Percentiles rank a stretch among this genome's conserved stretches.
phyloP scores from a whole-genome alignment of 2,113 vertebrate species.

The Tor tambroides region DNA sequence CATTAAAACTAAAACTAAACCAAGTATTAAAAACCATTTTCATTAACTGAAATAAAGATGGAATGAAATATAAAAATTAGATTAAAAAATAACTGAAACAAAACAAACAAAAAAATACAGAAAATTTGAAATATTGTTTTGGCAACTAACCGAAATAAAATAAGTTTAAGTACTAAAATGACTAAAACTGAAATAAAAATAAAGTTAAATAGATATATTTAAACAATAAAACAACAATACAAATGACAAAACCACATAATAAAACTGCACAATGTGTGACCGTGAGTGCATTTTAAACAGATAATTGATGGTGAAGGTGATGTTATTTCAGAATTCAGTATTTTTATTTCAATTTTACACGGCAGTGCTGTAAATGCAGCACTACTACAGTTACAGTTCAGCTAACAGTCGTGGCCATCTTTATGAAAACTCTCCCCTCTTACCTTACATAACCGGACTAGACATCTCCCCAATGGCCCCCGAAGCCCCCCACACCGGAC shows the following conservation, averaged over 20 bases:
- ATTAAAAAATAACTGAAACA: not conserved
- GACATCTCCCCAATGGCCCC: conserved; percentile 53
- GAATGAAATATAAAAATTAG: not conserved
- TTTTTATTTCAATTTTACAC: not conserved
- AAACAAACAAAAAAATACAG: too few relatives aligned
- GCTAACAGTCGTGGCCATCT: not conserved
- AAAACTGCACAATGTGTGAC: too few relatives aligned
- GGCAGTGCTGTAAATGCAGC: not conserved
- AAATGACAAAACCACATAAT: too few relatives aligned
- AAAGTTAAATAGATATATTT: too few relatives aligned
- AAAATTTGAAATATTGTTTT: not conserved
- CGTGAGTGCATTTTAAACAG: too few relatives aligned
- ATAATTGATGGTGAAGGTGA: not conserved
- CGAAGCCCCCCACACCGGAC: conserved; percentile 40
- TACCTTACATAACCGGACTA: conserved; percentile 55
- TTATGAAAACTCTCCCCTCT: conserved; percentile 35
- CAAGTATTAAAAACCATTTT: not conserved
- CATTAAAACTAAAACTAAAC: not conserved
- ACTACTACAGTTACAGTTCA: not conserved
- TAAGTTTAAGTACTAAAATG: not conserved
- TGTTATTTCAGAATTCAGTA: not conserved
- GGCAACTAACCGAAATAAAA: too few relatives aligned
- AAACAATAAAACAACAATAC: too few relatives aligned
- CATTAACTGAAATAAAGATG: too few relatives aligned
- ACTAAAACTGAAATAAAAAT: not conserved